Percentiles rank a stretch among this genome's conserved stretches.
phyloP scores from a whole-genome alignment of 2,888 invertebrate species.

The Nomada fucata region DNA sequence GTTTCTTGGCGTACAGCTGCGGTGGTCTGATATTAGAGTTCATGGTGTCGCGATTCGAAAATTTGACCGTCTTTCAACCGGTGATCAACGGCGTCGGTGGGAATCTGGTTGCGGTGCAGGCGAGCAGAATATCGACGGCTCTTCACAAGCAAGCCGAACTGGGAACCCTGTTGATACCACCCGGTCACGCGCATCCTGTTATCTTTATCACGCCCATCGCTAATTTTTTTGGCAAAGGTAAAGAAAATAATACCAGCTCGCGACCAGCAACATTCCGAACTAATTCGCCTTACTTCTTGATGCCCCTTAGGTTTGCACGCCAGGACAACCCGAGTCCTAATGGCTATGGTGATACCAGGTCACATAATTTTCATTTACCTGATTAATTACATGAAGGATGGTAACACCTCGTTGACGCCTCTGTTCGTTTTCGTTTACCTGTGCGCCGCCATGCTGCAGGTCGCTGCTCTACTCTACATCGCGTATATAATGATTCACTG shows the following conservation, averaged over 20 bases:
- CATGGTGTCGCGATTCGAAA: constrained; percentile 88
- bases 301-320: constrained; percentile 86
- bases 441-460: constrained; percentile 87
- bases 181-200: constrained; percentile 85
- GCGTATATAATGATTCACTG: constrained; percentile 88
- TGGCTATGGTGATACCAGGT: constrained; percentile 91
- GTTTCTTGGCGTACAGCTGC: constrained; percentile 82
- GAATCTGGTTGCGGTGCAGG: constrained; percentile 91
- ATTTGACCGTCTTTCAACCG: constrained; percentile 92
- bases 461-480: constrained; percentile 87
- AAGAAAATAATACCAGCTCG: constrained; percentile 15
- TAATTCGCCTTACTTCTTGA: not conserved
- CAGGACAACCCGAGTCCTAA: constrained; percentile 89
- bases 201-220: constrained; percentile 87
- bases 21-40: constrained; percentile 91
- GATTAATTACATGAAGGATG: constrained; percentile 89
- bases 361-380: constrained; percentile 91
- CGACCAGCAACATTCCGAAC: not conserved
- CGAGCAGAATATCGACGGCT: constrained; percentile 90
- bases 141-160: constrained; percentile 88
- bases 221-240: constrained; percentile 88
- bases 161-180: constrained; percentile 86
- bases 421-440: constrained; percentile 89
- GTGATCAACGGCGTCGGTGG: constrained; percentile 94
- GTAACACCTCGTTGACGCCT: constrained; percentile 88